Conservation (phyloP, 1,140 invertebrate genomes). For the Cydia strobilella region DNA sequence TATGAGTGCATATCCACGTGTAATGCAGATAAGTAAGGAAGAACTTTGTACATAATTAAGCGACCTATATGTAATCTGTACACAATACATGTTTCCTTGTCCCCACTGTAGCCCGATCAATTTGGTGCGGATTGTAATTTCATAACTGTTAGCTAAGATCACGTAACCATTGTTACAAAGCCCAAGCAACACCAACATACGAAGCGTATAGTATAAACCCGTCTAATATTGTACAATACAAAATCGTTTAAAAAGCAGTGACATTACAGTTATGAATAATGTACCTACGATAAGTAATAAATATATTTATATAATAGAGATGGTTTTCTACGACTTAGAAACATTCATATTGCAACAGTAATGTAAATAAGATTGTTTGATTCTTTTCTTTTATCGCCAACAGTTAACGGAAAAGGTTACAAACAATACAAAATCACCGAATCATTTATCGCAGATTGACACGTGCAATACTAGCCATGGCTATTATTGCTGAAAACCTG, state of each 20-base stretch:
- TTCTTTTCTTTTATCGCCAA: slow-evolving; percentile 20
- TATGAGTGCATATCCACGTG: slow-evolving; percentile 9
- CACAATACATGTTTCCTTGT: slow-evolving; percentile 30
- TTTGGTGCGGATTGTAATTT: slow-evolving; percentile 64
- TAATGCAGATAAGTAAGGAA: slow-evolving; percentile 14
- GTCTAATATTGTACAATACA: slow-evolving; percentile 36
- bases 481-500: slow-evolving; percentile 30
- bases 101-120: slow-evolving; percentile 43
- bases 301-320: too few relatives aligned
- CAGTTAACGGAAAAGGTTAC: slow-evolving; percentile 22
- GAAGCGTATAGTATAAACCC: slow-evolving; percentile 13
- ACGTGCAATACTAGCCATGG: slow-evolving; percentile 32
- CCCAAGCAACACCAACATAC: slow-evolving; percentile 39
- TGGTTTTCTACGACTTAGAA: not conserved
- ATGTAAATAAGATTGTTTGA: not conserved
- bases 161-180: slow-evolving; percentile 70
- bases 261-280: slow-evolving; percentile 15
- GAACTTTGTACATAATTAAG: slow-evolving; percentile 13
- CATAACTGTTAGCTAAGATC: slow-evolving; percentile 66
- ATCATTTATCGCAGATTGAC: slow-evolving; percentile 33
- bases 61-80: not conserved
- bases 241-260: slow-evolving; percentile 34
- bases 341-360: not conserved
- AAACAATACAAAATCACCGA: slow-evolving; percentile 32
- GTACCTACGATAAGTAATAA: too few relatives aligned